Conservation (phyloP, 2,797 vertebrate species). For the Simalia tracyae region DNA sequence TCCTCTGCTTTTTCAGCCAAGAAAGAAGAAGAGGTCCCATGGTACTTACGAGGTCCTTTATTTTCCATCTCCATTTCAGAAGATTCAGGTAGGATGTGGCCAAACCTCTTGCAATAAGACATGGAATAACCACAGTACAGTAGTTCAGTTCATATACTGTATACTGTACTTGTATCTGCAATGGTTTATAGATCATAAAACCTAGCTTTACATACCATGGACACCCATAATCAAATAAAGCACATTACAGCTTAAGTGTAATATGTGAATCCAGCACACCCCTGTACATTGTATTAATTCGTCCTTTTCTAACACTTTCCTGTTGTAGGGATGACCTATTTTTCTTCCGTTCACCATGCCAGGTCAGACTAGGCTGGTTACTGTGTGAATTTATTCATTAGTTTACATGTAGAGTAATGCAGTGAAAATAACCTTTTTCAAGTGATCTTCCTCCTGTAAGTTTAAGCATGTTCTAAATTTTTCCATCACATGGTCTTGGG, state of each 20-base stretch:
- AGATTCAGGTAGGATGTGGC: constrained; percentile 31
- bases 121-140: neutral
- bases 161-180: neutral
- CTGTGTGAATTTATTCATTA: neutral
- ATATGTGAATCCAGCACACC: neutral
- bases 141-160: neutral
- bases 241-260: neutral
- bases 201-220: neutral
- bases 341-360: neutral
- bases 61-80: constrained; percentile 42
- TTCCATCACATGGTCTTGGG: neutral
- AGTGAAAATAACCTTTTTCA: neutral
- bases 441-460: neutral
- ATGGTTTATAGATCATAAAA: neutral
- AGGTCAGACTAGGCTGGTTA: neutral
- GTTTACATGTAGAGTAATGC: neutral
- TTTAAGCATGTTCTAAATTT: neutral
- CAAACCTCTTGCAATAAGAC: neutral
- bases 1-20: constrained; percentile 11
- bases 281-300: neutral
- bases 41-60: constrained; percentile 33
- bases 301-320: neutral
- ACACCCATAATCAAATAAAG: neutral
- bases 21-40: constrained; percentile 20
- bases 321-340: neutral